These are phyloP conservation scores for Chloromyia formosa DNA, from an alignment of 2,888 invertebrate genomes.

Conservation along the genomic window DNA sequence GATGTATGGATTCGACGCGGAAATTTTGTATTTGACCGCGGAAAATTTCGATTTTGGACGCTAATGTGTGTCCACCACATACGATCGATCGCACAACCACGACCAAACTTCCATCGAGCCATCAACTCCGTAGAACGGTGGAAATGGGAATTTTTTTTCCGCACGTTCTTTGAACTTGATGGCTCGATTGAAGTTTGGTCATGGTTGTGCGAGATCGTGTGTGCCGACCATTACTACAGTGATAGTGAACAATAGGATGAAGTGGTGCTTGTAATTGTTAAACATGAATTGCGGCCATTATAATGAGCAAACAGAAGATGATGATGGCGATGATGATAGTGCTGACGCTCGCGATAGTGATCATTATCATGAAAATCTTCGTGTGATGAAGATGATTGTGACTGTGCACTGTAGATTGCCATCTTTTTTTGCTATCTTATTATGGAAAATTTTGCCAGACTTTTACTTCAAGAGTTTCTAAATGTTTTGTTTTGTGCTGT, in stretches of 20 bases:
- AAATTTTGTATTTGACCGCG: too few species aligned
- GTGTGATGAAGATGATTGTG: slow-evolving; percentile 5
- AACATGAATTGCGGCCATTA: neutral
- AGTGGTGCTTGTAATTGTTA: slow-evolving; percentile 6
- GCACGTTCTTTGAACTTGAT: too few species aligned
- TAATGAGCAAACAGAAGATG: neutral
- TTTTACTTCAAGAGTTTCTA: slow-evolving; percentile 24
- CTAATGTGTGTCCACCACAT: too few species aligned
- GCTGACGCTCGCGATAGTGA: neutral
- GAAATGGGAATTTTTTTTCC: too few species aligned
- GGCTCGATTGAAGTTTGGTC: too few species aligned
- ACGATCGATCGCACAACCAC: too few species aligned
- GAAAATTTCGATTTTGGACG: too few species aligned
- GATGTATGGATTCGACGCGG: too few species aligned
- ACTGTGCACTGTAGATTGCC: neutral
- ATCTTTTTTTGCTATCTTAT: neutral
- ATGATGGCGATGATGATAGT: neutral
- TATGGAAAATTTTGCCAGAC: slow-evolving; percentile 17
- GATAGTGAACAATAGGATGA: slow-evolving; percentile 21
- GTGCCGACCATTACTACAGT: too few species aligned
- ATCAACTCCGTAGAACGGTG: too few species aligned
- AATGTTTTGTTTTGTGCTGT: neutral
- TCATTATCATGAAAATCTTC: slow-evolving; percentile 7
- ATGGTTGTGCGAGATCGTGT: too few species aligned
- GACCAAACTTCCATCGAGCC: too few species aligned